A percentile compares a stretch with the other conserved stretches of the same genome.
Conservation (phyloP, 2,797 vertebrate species). For the Syndactyla subalaris region DNA sequence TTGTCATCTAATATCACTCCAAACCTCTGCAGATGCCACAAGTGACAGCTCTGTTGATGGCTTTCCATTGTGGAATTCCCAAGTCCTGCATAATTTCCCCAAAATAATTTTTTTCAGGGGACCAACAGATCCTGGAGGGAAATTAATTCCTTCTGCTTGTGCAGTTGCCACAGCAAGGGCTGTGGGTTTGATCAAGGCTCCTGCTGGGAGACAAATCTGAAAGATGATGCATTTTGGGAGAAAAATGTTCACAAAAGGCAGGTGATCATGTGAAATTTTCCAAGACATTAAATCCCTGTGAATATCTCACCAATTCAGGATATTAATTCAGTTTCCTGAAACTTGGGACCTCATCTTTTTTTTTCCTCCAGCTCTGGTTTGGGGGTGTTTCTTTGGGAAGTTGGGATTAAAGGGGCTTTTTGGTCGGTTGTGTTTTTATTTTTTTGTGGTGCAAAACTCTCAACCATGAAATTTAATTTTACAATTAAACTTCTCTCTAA, state of each 20-base stretch:
- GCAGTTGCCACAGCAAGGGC: too few species aligned
- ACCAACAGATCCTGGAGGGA: neutral
- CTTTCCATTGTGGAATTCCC: neutral
- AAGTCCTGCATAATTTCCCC: neutral
- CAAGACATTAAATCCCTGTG: neutral
- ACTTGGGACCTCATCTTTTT: neutral
- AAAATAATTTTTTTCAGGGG: neutral
- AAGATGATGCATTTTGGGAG: neutral
- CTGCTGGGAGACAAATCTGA: too few species aligned
- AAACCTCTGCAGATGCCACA: neutral
- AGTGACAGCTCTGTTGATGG: neutral
- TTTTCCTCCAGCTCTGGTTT: neutral
- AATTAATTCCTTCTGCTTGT: too few species aligned
- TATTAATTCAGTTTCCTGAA: neutral
- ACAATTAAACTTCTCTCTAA: neutral
- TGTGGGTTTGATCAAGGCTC: too few species aligned
- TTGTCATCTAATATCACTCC: neutral
- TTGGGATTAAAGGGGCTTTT: fast-evolving
- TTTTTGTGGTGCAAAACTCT: neutral
- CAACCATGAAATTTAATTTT: neutral
- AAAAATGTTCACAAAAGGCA: neutral
- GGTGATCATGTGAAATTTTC: neutral
- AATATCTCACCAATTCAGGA: neutral
- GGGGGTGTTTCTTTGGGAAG: too few species aligned
- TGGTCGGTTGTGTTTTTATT: neutral